phyloP scores from a whole-genome alignment of 2,797 vertebrate genomes.

The Falco novaeseelandiae region DNA sequence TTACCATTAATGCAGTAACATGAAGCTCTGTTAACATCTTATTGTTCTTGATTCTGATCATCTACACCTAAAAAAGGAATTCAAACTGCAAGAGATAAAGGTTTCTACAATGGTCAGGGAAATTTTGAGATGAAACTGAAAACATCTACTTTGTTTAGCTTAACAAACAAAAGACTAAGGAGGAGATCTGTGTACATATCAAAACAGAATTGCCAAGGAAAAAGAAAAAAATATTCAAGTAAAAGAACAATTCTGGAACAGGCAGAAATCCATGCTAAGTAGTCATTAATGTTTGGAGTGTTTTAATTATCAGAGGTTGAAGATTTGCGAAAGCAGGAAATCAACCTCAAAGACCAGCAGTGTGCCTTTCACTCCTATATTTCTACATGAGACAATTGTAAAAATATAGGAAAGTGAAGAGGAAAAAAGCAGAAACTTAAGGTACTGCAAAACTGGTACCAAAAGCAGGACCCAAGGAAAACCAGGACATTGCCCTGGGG shows the following conservation, averaged over 20 bases:
- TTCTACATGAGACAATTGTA: neutral
- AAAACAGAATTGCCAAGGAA: neutral
- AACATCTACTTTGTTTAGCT: neutral
- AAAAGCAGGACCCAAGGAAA: neutral
- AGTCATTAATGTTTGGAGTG: fast-evolving
- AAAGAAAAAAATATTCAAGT: neutral
- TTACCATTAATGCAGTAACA: neutral
- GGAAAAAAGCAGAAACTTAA: neutral
- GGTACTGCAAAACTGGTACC: neutral
- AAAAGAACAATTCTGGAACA: neutral
- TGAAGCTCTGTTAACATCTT: neutral
- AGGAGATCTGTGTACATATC: neutral
- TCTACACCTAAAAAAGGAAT: neutral
- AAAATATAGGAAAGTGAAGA: neutral
- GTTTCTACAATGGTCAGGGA: neutral
- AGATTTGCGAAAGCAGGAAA: neutral
- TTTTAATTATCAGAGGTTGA: neutral
- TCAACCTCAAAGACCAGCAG: neutral
- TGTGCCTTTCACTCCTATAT: neutral
- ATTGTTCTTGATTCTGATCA: neutral
- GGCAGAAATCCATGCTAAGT: neutral
- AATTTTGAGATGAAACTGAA: neutral
- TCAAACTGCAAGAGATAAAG: neutral
- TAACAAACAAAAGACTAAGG: neutral
- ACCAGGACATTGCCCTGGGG: neutral